These are phyloP conservation scores for Caenorhabditis plicata DNA, from an alignment of 2,888 invertebrate species.

Conservation along the genomic window DNA sequence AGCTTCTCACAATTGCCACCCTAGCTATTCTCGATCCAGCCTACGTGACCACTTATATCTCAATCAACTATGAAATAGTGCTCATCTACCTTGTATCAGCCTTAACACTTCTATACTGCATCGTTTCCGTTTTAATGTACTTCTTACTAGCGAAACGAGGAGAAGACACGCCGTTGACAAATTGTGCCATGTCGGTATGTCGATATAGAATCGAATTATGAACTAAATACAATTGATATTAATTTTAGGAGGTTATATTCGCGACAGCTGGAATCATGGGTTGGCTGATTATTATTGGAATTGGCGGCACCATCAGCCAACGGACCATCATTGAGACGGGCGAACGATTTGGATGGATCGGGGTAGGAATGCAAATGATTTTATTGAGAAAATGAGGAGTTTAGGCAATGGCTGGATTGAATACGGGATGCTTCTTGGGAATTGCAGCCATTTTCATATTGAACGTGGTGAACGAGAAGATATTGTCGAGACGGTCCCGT, in stretches of 20 bases:
- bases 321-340: conserved; percentile 64
- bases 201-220: conserved; percentile 1
- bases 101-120: conserved; percentile 61
- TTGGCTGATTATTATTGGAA: conserved; percentile 64
- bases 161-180: conserved; percentile 55
- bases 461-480: conserved; percentile 60
- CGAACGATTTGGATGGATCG: conserved; percentile 63
- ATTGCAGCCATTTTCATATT: conserved; percentile 58
- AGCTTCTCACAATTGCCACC: conserved; percentile 57
- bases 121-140: conserved; percentile 60
- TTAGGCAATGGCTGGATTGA: conserved; percentile 62
- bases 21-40: conserved; percentile 59
- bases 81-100: conserved; percentile 57
- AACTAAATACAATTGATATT: neutral
- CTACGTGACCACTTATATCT: conserved; percentile 64
- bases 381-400: neutral
- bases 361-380: conserved; percentile 39
- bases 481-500: conserved; percentile 40
- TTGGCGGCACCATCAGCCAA: conserved; percentile 62
- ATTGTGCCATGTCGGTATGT: conserved; percentile 58
- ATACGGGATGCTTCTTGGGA: conserved; percentile 58
- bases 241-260: conserved; percentile 61
- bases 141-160: conserved; percentile 51
- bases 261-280: conserved; percentile 62
- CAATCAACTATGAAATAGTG: conserved; percentile 62